phyloP scores from a whole-genome alignment of 2,113 vertebrate genomes.

The Hemiscyllium ocellatum region DNA sequence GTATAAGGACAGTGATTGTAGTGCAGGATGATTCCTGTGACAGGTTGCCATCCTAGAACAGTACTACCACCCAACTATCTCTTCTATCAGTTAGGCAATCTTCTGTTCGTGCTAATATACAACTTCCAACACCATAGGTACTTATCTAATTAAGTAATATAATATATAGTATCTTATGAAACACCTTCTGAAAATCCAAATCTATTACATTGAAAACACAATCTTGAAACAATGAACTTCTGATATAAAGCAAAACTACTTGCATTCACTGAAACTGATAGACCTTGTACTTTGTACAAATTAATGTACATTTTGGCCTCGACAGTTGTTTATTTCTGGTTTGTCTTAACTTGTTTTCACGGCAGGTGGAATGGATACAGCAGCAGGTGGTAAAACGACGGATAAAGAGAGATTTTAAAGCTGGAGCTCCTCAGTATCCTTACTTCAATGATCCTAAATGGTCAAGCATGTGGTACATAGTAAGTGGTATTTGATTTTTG shows the following conservation, averaged over 20 bases:
- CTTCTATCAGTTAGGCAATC: too few relatives aligned
- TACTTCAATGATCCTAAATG: slow-evolving; percentile 97
- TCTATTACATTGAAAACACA: too few relatives aligned
- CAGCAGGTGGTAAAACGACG: slow-evolving; percentile 93
- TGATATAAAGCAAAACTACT: neutral
- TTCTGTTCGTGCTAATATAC: too few relatives aligned
- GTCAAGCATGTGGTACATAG: slow-evolving; percentile 99
- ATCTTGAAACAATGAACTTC: neutral
- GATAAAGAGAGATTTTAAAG: slow-evolving; percentile 91
- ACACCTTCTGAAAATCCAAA: too few relatives aligned
- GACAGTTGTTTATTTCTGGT: neutral
- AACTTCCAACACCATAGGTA: too few relatives aligned
- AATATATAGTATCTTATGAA: too few relatives aligned
- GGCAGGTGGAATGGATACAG: slow-evolving; percentile 95
- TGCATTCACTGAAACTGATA: neutral
- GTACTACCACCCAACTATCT: too few relatives aligned
- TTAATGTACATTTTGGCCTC: neutral
- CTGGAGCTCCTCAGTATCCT: slow-evolving; percentile 66
- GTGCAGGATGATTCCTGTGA: too few relatives aligned
- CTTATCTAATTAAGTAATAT: too few relatives aligned
- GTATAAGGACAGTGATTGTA: too few relatives aligned
- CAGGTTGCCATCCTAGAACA: too few relatives aligned
- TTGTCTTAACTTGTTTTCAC: slow-evolving; percentile 44
- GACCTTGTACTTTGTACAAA: neutral
- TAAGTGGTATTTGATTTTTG: slow-evolving; percentile 58